These are phyloP conservation scores for Drosophila pruinosa DNA, from an alignment of 1,140 invertebrate species.

Conservation along the genomic window DNA sequence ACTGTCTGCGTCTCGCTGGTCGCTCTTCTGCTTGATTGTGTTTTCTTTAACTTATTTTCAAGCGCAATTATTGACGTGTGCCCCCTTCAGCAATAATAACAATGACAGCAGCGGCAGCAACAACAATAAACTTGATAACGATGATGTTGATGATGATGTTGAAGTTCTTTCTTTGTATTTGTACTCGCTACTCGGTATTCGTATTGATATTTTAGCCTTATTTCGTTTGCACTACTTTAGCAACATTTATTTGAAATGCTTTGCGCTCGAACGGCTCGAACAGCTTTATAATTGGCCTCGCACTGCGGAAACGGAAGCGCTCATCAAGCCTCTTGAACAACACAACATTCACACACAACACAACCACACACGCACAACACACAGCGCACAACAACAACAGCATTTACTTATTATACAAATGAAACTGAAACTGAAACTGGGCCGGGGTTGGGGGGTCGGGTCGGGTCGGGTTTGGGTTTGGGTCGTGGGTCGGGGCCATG, in stretches of 20 bases:
- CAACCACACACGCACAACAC: constrained; percentile 13
- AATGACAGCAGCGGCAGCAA: constrained; percentile 32
- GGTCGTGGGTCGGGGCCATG: neutral
- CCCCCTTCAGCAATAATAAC: constrained; percentile 48
- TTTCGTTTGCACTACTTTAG: constrained; percentile 24
- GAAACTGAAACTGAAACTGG: constrained; percentile 11
- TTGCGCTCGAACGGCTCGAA: constrained; percentile 49
- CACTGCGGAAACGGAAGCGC: constrained; percentile 50
- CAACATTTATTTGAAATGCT: constrained; percentile 35
- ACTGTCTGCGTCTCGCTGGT: constrained; percentile 16
- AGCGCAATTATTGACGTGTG: constrained; percentile 76
- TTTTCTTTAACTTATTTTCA: constrained; percentile 72
- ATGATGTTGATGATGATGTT: neutral
- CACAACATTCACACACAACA: constrained; percentile 22
- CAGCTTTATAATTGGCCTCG: constrained; percentile 49
- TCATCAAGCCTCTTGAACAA: constrained; percentile 41
- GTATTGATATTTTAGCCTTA: constrained; percentile 39
- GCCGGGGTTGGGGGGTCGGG: neutral
- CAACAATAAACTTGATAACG: constrained; percentile 19
- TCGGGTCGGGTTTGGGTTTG: neutral
- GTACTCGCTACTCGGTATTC: neutral
- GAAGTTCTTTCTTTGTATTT: neutral
- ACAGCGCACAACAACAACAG: too few relatives aligned
- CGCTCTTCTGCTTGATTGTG: constrained; percentile 60
- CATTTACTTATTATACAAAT: constrained; percentile 29